Evolutionary conservation across 1,140 invertebrate species (phyloP), one percentile per base, ranked within the genome.

Genomic region (Drosophila arizonae): DNA sequence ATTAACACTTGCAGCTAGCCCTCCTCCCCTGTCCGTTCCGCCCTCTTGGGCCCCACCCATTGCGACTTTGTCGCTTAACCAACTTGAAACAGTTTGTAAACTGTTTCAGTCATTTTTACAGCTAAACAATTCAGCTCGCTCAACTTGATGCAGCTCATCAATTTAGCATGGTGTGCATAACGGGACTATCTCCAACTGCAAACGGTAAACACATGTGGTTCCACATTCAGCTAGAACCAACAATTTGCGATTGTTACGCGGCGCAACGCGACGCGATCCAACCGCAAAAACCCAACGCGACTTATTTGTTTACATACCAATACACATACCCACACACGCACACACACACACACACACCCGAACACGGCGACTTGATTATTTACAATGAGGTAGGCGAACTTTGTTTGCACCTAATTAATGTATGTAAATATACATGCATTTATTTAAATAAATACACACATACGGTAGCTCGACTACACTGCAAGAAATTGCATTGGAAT

Each of bases 341-440:
- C 43, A 45, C n/a, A 15, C 15, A 46, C 15, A 46, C 15, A 46
- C 43, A 45, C 43, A 41, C 10, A 41, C 8, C 3, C 46, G 9
- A 6, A 24, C 8, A 24, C 17, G 4, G n/a, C 17, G 17, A 55
- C 33, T 15, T 64, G 17, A 24, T 46, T 60, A 72, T 58, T 45
- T 52, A 65, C 55, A 72, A 72, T 72, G 51, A 58, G 41, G 67
- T 65, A 55, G 60, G 41, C 55, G 65, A 52, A 52, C 56, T 36
- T 24, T 50, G 46, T 24, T 39, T 52, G 13, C 15, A 43, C 36
- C 33, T 55, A 36, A 64, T 52, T 51, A 15, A 55, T 36, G 15
- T 26, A 51, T 62, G 30, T 62, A 28, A 51, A 62, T 51, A 30
- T 17, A 21, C 43, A 28, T 46, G 43, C 26, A 60, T 11, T 36